Conservation (phyloP, 1,140 invertebrate genomes). For the Pseudomyrmex sp. region DNA sequence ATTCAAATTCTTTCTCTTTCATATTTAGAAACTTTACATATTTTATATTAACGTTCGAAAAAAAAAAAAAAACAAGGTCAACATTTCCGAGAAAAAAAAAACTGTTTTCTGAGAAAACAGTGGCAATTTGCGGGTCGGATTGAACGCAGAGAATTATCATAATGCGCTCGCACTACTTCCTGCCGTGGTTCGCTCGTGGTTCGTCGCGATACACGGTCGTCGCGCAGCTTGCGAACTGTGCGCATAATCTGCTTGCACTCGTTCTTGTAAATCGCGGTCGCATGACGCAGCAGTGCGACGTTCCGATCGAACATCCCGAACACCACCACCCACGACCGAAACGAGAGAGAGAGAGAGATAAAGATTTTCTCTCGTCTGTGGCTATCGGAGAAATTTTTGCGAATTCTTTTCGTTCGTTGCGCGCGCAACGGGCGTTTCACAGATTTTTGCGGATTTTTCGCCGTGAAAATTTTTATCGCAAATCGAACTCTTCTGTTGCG, state of each 20-base stretch:
- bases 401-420: background rate
- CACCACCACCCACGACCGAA: slow-evolving; percentile 47
- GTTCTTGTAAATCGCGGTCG: slow-evolving; percentile 66
- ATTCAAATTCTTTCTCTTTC: background rate
- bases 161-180: slow-evolving; percentile 60
- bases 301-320: slow-evolving; percentile 57
- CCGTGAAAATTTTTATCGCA: no score
- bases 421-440: no score
- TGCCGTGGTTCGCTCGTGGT: background rate
- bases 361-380: slow-evolving; percentile 8
- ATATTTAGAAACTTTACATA: background rate
- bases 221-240: slow-evolving; percentile 40
- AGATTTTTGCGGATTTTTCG: slow-evolving; percentile 2
- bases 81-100: background rate
- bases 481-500: background rate
- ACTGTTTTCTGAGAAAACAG: no score
- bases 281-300: slow-evolving; percentile 39
- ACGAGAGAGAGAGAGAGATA: background rate
- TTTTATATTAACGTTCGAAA: background rate
- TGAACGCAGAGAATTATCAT: slow-evolving; percentile 53
- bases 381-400: slow-evolving; percentile 23
- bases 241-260: background rate
- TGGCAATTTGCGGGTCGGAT: no score
- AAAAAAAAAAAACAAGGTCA: background rate
- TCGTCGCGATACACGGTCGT: slow-evolving; percentile 29